Evolutionary conservation across 2,113 vertebrate genomes (phyloP).

Genomic region (Larimichthys crocea): DNA sequence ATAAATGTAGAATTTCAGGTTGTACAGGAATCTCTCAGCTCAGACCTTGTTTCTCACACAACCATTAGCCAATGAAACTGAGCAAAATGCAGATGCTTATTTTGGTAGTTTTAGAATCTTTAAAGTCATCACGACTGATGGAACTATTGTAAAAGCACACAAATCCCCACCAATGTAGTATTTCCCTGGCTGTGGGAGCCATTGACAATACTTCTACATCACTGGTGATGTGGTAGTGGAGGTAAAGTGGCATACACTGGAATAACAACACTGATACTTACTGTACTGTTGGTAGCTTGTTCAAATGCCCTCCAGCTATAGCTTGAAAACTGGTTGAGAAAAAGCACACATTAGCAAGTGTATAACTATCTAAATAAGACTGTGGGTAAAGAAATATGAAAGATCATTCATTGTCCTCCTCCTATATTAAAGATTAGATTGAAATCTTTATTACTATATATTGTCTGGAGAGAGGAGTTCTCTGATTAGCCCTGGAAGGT

Average conservation of each 20-base stretch:
- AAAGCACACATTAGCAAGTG: background rate
- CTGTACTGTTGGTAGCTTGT: background rate
- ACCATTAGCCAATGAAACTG: background rate
- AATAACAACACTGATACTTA: background rate
- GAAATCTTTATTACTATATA: background rate
- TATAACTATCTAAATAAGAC: background rate
- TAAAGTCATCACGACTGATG: background rate
- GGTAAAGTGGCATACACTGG: background rate
- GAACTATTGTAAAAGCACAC: background rate
- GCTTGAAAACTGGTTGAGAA: background rate
- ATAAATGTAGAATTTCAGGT: slow-evolving; percentile 1
- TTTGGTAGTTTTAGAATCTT: background rate
- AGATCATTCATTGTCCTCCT: background rate
- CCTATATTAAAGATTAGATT: slow-evolving; percentile 1
- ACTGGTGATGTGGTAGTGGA: background rate
- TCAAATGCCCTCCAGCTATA: background rate
- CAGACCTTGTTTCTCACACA: background rate
- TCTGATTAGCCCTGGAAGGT: background rate
- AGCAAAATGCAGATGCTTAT: background rate
- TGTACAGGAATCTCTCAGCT: background rate
- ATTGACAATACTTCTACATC: background rate
- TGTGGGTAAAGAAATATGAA: background rate
- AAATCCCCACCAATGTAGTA: too few species aligned
- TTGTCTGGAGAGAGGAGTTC: background rate
- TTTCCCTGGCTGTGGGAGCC: background rate